phyloP scores from a whole-genome alignment of 2,888 invertebrate species.

The Synergus itoensis region DNA sequence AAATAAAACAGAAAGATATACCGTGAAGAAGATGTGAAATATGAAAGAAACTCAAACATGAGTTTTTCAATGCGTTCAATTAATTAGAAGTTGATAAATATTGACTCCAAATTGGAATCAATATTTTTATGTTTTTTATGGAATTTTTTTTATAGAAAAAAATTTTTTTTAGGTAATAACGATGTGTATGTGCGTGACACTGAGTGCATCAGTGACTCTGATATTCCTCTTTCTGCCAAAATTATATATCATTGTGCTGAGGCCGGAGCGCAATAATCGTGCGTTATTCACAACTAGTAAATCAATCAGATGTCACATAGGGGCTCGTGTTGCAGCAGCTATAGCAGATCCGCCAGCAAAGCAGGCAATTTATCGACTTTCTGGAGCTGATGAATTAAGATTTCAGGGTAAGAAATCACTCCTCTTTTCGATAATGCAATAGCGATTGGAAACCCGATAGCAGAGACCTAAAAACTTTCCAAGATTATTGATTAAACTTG shows the following conservation, averaged over 20 bases:
- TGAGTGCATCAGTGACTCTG: conserved; percentile 86
- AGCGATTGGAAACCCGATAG: neutral
- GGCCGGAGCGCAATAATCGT: conserved; percentile 88
- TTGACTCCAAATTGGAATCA: neutral
- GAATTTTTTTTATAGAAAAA: neutral
- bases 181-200: conserved; percentile 85
- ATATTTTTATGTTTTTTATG: too few relatives aligned
- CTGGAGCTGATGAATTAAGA: conserved; percentile 52
- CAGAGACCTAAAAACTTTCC: neutral
- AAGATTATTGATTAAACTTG: neutral
- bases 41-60: too few relatives aligned
- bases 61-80: neutral
- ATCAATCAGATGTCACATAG: conserved; percentile 82
- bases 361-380: conserved; percentile 60
- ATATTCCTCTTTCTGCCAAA: conserved; percentile 88
- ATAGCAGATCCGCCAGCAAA: conserved; percentile 66
- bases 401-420: conserved; percentile 27
- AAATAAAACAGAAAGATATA: too few relatives aligned
- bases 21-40: too few relatives aligned
- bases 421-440: neutral
- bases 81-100: conserved; percentile 13
- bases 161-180: conserved; percentile 77
- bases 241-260: conserved; percentile 86
- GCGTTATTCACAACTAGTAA: conserved; percentile 82
- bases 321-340: conserved; percentile 79